Evolutionary conservation across 2,113 vertebrate genomes (phyloP).

Genomic region (Thunnus maccoyii): DNA sequence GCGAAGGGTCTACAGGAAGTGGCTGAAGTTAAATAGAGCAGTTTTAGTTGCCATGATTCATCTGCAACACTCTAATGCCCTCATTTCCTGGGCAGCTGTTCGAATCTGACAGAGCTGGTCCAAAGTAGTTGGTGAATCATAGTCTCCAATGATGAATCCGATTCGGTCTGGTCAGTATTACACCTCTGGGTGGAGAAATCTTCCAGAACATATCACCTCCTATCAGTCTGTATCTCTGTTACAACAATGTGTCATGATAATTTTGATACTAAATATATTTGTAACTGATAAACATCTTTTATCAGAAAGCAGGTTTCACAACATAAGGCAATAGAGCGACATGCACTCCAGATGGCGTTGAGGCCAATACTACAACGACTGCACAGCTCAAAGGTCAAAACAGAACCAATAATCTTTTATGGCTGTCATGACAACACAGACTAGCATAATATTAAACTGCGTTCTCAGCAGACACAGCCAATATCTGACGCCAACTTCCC

Average conservation of each 20-base stretch:
- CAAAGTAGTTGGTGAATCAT: conserved; percentile 55
- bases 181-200: not conserved
- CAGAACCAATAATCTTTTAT: conserved; percentile 67
- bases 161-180: conserved; percentile 10
- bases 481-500: conserved; percentile 11
- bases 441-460: conserved; percentile 25
- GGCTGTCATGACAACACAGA: conserved; percentile 22
- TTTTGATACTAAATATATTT: conserved; percentile 26
- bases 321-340: conserved; percentile 32
- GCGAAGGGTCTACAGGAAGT: conserved; percentile 25
- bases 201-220: not conserved
- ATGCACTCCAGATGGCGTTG: not conserved
- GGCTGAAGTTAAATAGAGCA: conserved; percentile 28
- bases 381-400: conserved; percentile 75
- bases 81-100: conserved; percentile 55
- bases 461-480: conserved; percentile 5
- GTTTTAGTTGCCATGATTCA: conserved; percentile 55
- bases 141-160: conserved; percentile 36
- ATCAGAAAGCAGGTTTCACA: conserved; percentile 56
- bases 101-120: conserved; percentile 7
- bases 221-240: conserved; percentile 35
- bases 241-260: conserved; percentile 35
- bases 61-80: conserved; percentile 4
- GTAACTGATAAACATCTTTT: conserved; percentile 56
- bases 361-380: conserved; percentile 35